Percentiles rank a stretch among this genome's conserved stretches.
These are phyloP conservation scores for Thumatha senex DNA, from an alignment of 2,888 invertebrate species.

Conservation along the genomic window DNA sequence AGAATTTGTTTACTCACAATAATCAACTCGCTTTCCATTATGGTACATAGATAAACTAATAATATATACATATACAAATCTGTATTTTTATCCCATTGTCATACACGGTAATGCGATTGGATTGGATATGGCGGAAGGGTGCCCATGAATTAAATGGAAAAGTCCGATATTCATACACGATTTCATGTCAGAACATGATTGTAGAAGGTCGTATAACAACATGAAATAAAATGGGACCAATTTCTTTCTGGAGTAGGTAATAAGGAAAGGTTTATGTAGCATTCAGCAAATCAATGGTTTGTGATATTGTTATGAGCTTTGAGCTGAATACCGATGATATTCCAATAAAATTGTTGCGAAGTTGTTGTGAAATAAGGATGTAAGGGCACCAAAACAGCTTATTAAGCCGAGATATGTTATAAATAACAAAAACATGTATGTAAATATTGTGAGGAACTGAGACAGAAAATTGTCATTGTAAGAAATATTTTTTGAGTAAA, in stretches of 20 bases:
- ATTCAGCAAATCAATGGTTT: background rate
- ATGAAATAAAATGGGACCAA: background rate
- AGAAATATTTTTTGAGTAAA: too few relatives aligned
- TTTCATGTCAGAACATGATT: background rate
- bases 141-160: conserved; percentile 9
- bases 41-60: conserved; percentile 8
- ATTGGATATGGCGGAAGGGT: conserved; percentile 26
- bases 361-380: too few relatives aligned
- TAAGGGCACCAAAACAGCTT: too few relatives aligned
- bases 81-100: conserved; percentile 28
- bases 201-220: background rate
- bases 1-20: conserved; percentile 8
- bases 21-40: background rate
- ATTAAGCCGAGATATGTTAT: too few relatives aligned
- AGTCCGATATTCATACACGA: background rate
- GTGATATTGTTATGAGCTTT: background rate
- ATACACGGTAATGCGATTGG: conserved; percentile 32
- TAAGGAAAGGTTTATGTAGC: background rate
- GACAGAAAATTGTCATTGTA: too few relatives aligned
- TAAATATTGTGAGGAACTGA: too few relatives aligned
- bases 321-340: background rate
- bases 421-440: too few relatives aligned
- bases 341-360: too few relatives aligned
- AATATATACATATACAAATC: conserved; percentile 18
- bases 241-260: background rate